phyloP scores from a whole-genome alignment of 1,140 invertebrate species.

The Portunus trituberculatus region DNA sequence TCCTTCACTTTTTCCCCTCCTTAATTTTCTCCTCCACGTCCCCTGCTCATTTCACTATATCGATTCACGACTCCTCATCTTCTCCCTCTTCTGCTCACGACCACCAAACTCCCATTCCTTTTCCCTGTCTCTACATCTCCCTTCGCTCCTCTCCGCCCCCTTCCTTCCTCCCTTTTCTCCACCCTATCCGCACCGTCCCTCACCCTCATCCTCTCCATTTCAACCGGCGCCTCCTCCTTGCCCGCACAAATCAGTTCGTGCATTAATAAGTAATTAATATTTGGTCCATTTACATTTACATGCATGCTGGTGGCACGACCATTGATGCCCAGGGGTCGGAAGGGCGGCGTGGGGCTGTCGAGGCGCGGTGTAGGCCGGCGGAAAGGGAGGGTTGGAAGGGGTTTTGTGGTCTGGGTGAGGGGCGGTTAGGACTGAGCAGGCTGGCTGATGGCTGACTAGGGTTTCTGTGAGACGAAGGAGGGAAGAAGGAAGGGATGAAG shows the following conservation, averaged over 20 bases:
- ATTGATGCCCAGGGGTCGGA: background rate
- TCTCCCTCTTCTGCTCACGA: background rate
- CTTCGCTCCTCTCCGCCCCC: background rate
- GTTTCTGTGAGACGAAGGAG: background rate
- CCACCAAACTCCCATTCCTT: background rate
- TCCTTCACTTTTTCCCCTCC: background rate
- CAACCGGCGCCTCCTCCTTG: background rate
- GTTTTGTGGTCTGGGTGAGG: background rate
- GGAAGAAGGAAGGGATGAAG: background rate
- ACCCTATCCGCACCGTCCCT: background rate
- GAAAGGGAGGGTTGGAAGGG: background rate
- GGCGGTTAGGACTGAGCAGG: background rate
- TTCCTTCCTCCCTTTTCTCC: background rate
- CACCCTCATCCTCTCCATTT: background rate
- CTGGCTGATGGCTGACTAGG: background rate
- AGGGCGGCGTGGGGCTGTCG: background rate
- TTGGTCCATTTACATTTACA: constrained; percentile 23
- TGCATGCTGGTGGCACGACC: background rate
- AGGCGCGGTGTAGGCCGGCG: background rate
- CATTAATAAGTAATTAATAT: constrained; percentile 14
- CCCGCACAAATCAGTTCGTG: background rate
- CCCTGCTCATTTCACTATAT: background rate
- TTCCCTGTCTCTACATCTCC: background rate
- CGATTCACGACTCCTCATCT: background rate
- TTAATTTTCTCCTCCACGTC: background rate